Base-by-base conservation (phyloP, 2,797 vertebrate species). In the Falco naumanni region DNA sequence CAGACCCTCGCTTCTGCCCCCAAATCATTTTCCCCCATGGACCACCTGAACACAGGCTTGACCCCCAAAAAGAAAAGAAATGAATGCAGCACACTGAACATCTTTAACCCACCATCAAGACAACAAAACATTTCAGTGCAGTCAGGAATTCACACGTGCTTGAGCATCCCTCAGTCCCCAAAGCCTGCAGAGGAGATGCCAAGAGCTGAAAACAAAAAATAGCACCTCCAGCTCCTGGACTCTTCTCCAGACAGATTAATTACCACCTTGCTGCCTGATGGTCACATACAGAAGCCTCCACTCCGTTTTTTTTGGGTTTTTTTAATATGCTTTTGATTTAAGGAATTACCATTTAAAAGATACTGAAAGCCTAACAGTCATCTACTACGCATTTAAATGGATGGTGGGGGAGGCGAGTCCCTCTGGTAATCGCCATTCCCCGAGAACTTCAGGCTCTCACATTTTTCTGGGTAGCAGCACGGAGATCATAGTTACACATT, bases 401-500 rank as follows among this genome's bases (percentile, higher is more conserved):
- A 24, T 3, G 16, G 9, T 45, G 45, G 41, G 11, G 47, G 28
- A 89, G 91, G 45, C 76, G 56, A 43, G 26, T 84, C 79, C 63
- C 68, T 71, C 71, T 91, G 93, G 92, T 83, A 95, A 94, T 97
- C 94, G 88, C 61, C 51, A 29, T 74, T 91, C 90, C 45, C 39
- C 17, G 9, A 85, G 82, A 97, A 93, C 70, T 95, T 92, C 4
- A 82, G 93, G 66, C 70, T 86, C 57, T 93, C 69, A 34, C 39
- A 14, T 92, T 96, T 91, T 90, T 63, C 93, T 81, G 89, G 90
- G 82, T 96, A 97, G 97, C 95, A 89, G 95, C 28, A 54, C 45
- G 12, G 84, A 95, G 94, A 96, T 96, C 94, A 96, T 37, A 97
- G 97, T 83, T 82, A 83, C 74, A 64, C 81, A 37, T 95, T 98